Base-by-base conservation (phyloP, 2,113 vertebrate genomes). In the Pseudorectes ferrugineus region DNA sequence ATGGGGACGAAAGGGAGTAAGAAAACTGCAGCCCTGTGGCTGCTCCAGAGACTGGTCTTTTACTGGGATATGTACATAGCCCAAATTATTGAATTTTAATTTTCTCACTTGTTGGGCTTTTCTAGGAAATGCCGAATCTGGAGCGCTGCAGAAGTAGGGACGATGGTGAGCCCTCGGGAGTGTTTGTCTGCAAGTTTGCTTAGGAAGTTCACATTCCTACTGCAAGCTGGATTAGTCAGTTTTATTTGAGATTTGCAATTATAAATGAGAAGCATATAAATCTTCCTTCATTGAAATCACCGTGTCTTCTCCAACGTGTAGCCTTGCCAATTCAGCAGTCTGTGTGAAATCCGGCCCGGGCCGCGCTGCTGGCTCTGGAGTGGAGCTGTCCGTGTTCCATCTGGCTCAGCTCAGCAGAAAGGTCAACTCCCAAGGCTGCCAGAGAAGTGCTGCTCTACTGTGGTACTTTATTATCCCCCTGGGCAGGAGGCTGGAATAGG, bases 371-470 rank as follows among this genome's bases (percentile, higher is more conserved):
- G 10, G 1, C 52, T 71, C 70, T 70, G 11, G 15, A 58, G 70
- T 12, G 31, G 78, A 79, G 72, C 1, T 1, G 14, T 85, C 35
- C 0, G 0, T 25, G 18, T 79, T 52, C 72, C 5, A 1, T 63
- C 52, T 88, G 79, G 6, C 75, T 52, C 51, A 29, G 86, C 15
- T 85, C 45, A n/a, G 71, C 40, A 52, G 43, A 52, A 88, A 51
- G 78, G 45, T 63, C 52, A 78, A 0, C 43, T 72, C 66, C 78
- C 0, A 2, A 36, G 55, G 70, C 82, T 74, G 35, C 75, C 70
- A 82, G 75, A 40, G 66, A 65, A 72, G 67, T 35, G 66, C 88
- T 82, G 68, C 86, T 89, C 17, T 77, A 2, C 25, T 72, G 45
- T 78, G 62, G 59, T 52, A 11, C 46, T 35, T 94, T 45, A 40